Evolutionary conservation across 1,140 invertebrate species (phyloP).

Genomic region (Glomeris maerens): DNA sequence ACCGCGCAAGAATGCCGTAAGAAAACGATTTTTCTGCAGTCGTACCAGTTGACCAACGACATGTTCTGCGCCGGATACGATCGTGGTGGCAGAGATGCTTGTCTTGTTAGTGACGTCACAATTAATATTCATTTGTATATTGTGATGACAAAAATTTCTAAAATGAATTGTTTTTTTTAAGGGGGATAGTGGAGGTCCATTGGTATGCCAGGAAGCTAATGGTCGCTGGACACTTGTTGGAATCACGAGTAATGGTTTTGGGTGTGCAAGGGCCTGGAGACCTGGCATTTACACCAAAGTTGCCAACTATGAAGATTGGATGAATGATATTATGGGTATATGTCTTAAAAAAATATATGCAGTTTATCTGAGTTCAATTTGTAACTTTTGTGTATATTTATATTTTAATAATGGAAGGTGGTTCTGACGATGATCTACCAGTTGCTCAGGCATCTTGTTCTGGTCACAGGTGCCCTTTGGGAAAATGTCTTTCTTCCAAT

Average conservation of each 20-base stretch:
- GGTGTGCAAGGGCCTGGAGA: slow-evolving; percentile 48
- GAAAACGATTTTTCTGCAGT: slow-evolving; percentile 55
- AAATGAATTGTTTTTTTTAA: slow-evolving; percentile 6
- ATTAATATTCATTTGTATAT: neutral
- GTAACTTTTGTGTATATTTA: neutral
- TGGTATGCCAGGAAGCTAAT: slow-evolving; percentile 51
- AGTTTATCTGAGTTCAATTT: neutral
- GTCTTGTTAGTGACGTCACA: slow-evolving; percentile 34
- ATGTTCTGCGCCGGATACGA: slow-evolving; percentile 79
- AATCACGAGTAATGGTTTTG: slow-evolving; percentile 43
- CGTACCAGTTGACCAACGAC: slow-evolving; percentile 66
- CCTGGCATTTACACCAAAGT: slow-evolving; percentile 51
- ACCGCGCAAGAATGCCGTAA: slow-evolving; percentile 64
- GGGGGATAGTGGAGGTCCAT: slow-evolving; percentile 74
- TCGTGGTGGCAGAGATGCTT: slow-evolving; percentile 57
- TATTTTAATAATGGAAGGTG: slow-evolving; percentile 11
- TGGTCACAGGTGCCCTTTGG: slow-evolving; percentile 56
- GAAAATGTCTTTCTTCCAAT: slow-evolving; percentile 53
- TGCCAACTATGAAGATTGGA: slow-evolving; percentile 18
- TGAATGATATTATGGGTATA: slow-evolving; percentile 9
- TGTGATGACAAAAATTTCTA: slow-evolving; percentile 1
- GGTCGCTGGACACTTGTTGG: slow-evolving; percentile 48
- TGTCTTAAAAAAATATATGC: neutral
- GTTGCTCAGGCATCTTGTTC: slow-evolving; percentile 2
- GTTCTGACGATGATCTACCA: neutral